A percentile compares a stretch with the other conserved stretches of the same genome.
Conservation (phyloP, 1,140 invertebrate genomes). For the Zaprionus camerounensis region DNA sequence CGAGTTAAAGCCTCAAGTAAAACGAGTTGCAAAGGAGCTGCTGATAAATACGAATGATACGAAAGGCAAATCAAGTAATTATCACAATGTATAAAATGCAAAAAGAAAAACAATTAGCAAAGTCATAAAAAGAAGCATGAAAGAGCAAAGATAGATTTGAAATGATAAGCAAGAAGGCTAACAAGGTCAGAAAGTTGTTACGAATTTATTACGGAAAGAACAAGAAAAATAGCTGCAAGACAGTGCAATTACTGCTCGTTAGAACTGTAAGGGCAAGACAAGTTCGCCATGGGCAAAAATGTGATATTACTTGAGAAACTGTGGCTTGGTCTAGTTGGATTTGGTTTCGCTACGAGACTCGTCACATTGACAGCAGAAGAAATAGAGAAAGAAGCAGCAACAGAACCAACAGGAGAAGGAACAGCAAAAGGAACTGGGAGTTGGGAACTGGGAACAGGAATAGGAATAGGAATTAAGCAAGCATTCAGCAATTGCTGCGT, state of each 20-base stretch:
- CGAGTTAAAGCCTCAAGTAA: background rate
- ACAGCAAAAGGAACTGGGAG: background rate
- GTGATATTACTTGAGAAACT: conserved; percentile 12
- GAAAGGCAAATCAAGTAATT: background rate
- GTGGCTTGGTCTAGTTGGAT: conserved; percentile 3
- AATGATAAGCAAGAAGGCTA: background rate
- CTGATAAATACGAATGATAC: background rate
- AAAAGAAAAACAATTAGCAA: conserved; percentile 2
- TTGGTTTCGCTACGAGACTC: conserved; percentile 16
- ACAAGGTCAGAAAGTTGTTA: background rate
- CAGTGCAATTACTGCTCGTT: background rate
- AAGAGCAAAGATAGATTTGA: background rate
- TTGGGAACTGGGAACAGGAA: conserved; percentile 16
- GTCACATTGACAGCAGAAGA: conserved; percentile 29
- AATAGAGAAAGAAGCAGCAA: background rate
- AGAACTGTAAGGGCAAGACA: background rate
- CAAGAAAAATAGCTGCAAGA: background rate
- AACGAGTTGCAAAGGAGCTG: background rate
- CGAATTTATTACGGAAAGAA: background rate
- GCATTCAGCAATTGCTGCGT: conserved; percentile 76
- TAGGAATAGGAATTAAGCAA: conserved; percentile 73
- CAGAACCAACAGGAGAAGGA: background rate
- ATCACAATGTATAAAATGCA: background rate
- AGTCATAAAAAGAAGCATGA: background rate
- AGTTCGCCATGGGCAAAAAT: background rate